Base-by-base conservation (phyloP, 2,113 vertebrate genomes). In the Melanostigma gelatinosum region DNA sequence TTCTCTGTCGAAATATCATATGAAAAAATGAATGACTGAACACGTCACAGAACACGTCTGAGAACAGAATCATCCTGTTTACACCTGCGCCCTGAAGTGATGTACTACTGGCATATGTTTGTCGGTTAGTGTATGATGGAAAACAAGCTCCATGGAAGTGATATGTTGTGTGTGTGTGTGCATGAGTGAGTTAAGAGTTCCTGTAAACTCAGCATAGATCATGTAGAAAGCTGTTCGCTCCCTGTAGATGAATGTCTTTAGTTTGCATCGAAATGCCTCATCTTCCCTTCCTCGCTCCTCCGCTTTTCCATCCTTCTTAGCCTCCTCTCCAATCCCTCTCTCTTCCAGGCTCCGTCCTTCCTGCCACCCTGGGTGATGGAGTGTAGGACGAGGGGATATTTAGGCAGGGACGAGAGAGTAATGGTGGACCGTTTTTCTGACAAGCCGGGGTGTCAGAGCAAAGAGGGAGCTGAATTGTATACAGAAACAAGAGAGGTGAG, bases 161-260 rank as follows among this genome's bases (percentile, higher is more conserved):
- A 54, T 50, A 1, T 32, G 29, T 67, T 60, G 22, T 15, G 24
- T 22, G 44, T 32, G 36, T 40, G 65, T 13, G 32, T 42, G 65
- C 11, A 55, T 48, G 36, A 54, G 36, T 38, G 76, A 4, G 7
- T n/a, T 29, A 24, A 32, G 48, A 74, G 62, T 72, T 80, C 38
- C 32, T 77, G 65, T 80, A 83, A 87, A 83, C 61, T 57, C 46
- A 75, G 38, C 73, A 80, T 85, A 83, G 58, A 85, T 89, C 69
- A 85, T 62, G 32, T 57, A 63, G 75, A 70, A 69, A 79, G 81
- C 75, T 62, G 52, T 29, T 42, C 2, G 46, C 68, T 60, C 29
- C 54, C 67, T 83, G 8, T 6, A 79, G 82, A 89, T 87, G 50
- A 58, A 85, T 85, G 76, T 27, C 6, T 70, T 73, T 55, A 70